A percentile compares a stretch with the other conserved stretches of the same genome.
Conservation (phyloP, 2,797 vertebrate species). For the Decapterus maruadsi region DNA sequence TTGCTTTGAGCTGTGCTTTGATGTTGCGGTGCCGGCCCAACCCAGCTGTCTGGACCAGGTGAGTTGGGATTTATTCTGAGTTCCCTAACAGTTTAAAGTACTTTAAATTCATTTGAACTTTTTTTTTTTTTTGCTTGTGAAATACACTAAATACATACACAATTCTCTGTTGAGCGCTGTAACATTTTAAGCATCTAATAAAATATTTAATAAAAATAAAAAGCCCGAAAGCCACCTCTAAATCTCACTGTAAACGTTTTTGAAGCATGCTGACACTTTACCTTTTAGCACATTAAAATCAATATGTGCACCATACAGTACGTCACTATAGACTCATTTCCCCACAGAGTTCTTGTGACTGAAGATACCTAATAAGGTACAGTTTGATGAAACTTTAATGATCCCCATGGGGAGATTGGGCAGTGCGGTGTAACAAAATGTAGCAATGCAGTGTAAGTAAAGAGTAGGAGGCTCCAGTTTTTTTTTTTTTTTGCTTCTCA, state of each 20-base stretch:
- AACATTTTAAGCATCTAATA: neutral
- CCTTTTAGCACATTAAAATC: slow-evolving; percentile 46
- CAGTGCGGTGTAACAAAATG: slow-evolving; percentile 44
- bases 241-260: slow-evolving; percentile 8
- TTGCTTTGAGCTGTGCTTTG: slow-evolving; percentile 71
- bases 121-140: slow-evolving; percentile 18
- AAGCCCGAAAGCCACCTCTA: neutral
- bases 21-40: slow-evolving; percentile 53
- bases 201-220: neutral
- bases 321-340: neutral
- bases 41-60: slow-evolving; percentile 69
- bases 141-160: neutral
- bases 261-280: neutral
- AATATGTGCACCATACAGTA: slow-evolving; percentile 24
- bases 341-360: slow-evolving; percentile 23
- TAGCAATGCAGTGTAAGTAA: slow-evolving; percentile 48
- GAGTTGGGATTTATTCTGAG: slow-evolving; percentile 50
- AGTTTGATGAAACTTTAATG: slow-evolving; percentile 60
- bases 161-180: neutral
- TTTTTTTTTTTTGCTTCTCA: neutral
- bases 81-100: slow-evolving; percentile 37
- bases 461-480: slow-evolving; percentile 2
- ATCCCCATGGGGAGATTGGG: slow-evolving; percentile 44
- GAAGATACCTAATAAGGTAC: slow-evolving; percentile 37
- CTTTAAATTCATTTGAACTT: slow-evolving; percentile 38